These are phyloP conservation scores for Tetragonisca angustula DNA, from an alignment of 2,888 invertebrate species.

Conservation along the genomic window DNA sequence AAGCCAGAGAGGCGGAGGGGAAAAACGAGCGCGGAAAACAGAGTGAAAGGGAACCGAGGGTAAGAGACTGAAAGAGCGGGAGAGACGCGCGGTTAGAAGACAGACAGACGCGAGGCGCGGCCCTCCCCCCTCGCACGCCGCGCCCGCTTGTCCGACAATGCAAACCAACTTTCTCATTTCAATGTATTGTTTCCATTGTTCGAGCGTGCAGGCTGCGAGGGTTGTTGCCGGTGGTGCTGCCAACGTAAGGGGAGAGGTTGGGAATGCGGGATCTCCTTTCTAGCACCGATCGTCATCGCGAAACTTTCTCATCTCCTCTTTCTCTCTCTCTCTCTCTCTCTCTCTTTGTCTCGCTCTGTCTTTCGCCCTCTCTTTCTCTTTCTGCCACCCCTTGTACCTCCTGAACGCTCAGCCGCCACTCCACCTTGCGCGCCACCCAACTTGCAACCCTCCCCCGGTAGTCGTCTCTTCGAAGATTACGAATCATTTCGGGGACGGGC, in stretches of 20 bases:
- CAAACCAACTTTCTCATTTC: conserved; percentile 82
- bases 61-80: not conserved
- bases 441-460: not conserved
- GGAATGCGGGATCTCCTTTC: conserved; percentile 39
- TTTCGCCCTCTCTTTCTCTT: not conserved
- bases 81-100: conserved; percentile 45
- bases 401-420: conserved; percentile 3
- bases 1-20: conserved; percentile 43
- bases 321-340: conserved; percentile 8
- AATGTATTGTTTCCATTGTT: conserved; percentile 81
- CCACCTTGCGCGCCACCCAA: not conserved
- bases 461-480: conserved; percentile 54
- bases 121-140: conserved; percentile 24
- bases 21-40: conserved; percentile 26
- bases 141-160: conserved; percentile 79
- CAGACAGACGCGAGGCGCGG: conserved; percentile 47
- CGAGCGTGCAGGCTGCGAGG: conserved; percentile 56
- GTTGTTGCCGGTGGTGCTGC: conserved; percentile 52
- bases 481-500: conserved; percentile 57
- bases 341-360: no score
- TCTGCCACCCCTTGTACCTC: not conserved
- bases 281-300: conserved; percentile 34
- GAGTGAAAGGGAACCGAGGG: not conserved
- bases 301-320: conserved; percentile 16
- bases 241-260: conserved; percentile 29